Base-by-base conservation (phyloP, 2,888 invertebrate genomes). In the Pediacus dermestoides region DNA sequence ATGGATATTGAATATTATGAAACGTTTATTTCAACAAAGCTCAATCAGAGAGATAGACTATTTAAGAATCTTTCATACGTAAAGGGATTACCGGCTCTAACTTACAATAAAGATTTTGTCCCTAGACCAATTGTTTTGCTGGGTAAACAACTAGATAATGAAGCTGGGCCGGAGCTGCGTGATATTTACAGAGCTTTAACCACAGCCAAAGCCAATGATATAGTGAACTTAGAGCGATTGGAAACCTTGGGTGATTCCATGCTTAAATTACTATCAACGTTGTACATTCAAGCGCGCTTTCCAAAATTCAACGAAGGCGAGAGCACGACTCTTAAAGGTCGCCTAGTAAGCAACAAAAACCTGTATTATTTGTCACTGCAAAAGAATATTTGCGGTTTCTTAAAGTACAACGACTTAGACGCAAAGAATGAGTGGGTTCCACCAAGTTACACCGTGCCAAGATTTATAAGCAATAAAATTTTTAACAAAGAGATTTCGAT, bases 231-330 rank as follows among this genome's bases (percentile, higher is more conserved):
- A 52, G 94, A 95, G 62, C 72, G 91, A 1, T 70, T 85, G 8
- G 93, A 94, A 68, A 89, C 89, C 0, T 74, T 95, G 2, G 95
- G 94, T 0, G 94, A 95, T 65, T 85, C 91, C 0, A 88, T 87
- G 66, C 71, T 95, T 4, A 94, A 95, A 70, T 85, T 82, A 53
- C 79, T 84, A 1, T 74, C 80, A 1, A 84, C 85, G 0, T 66
- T 88, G 2, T 88, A 80, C 63, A 70, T 92, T 11, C 85, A 77
- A 60, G 77, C 82, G 50, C 73, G 74, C 38, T 89, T 82, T 63
- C 78, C 82, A 0, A 64, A 67, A 0, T 75, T 77, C 25, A 79
- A 82, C 54, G 93, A 94, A 69, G 93, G 93, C 0, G 77, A 79
- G 46, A 72, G 92, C 15, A 89, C 89, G 0, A 74, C 76, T 39